phyloP scores from a whole-genome alignment of 2,113 vertebrate species.

The Hassar affinis region DNA sequence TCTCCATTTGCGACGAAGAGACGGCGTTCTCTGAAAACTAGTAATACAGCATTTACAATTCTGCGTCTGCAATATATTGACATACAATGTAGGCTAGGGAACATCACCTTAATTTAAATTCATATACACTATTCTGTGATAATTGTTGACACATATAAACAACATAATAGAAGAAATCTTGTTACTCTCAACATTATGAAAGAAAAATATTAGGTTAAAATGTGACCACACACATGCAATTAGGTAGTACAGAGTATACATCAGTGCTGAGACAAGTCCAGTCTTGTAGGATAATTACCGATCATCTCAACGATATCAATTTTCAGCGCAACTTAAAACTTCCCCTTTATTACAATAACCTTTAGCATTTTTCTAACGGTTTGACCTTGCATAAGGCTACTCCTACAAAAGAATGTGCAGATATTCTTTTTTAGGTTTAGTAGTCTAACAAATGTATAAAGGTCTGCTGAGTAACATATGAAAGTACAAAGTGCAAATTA shows the following conservation, averaged over 20 bases:
- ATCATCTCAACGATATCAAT: constrained; percentile 26
- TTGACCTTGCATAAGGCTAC: background rate
- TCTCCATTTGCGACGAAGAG: constrained; percentile 70
- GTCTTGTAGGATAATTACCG: constrained; percentile 36
- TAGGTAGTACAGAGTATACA: background rate
- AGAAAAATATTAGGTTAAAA: constrained; percentile 3
- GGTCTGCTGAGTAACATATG: background rate
- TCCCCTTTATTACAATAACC: background rate
- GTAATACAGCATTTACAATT: background rate
- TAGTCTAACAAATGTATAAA: background rate
- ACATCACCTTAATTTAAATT: background rate
- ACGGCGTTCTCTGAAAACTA: constrained; percentile 71
- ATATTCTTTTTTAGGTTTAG: background rate
- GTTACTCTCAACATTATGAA: background rate
- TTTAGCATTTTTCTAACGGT: background rate
- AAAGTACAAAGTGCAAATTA: background rate
- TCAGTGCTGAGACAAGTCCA: constrained; percentile 39
- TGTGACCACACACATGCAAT: background rate
- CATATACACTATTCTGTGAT: background rate
- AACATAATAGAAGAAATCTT: background rate
- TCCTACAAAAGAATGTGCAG: constrained; percentile 23
- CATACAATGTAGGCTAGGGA: background rate
- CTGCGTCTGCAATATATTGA: background rate
- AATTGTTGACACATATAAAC: background rate
- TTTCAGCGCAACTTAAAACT: constrained; percentile 17